Evolutionary conservation across 2,888 invertebrate species (phyloP).

Genomic region (Epinotia brunnichana): DNA sequence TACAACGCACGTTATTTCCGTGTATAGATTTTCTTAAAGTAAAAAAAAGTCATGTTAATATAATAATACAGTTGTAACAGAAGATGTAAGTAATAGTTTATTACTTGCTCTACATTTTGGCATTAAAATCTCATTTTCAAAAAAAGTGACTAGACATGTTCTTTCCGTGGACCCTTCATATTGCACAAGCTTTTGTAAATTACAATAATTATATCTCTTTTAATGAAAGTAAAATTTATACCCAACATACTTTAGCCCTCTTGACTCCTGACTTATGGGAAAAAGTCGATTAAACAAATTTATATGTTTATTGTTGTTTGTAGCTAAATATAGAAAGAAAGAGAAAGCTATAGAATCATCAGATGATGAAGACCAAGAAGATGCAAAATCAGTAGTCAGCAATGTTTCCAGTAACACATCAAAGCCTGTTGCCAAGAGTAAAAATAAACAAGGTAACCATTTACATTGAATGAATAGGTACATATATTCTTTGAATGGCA

Average conservation of each 20-base stretch:
- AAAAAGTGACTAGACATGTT: no score
- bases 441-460: slow-evolving; percentile 68
- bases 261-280: neutral
- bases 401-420: slow-evolving; percentile 68
- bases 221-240: neutral
- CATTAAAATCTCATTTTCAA: no score
- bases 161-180: no score
- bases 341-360: slow-evolving; percentile 76
- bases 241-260: neutral
- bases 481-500: no score
- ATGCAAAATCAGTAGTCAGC: slow-evolving; percentile 70
- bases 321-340: slow-evolving; percentile 77
- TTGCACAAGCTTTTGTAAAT: no score
- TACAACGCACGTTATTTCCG: no score
- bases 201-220: neutral
- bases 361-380: slow-evolving; percentile 77
- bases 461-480: no score
- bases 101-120: no score
- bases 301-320: neutral
- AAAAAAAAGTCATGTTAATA: no score
- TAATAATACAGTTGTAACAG: no score
- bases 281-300: neutral
- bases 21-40: no score
- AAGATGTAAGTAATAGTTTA: no score
- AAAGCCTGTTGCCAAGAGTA: slow-evolving; percentile 60